Percentiles rank a stretch among this genome's conserved stretches.
These are phyloP conservation scores for Gymnocheta viridis DNA, from an alignment of 2,888 invertebrate genomes.

Conservation along the genomic window DNA sequence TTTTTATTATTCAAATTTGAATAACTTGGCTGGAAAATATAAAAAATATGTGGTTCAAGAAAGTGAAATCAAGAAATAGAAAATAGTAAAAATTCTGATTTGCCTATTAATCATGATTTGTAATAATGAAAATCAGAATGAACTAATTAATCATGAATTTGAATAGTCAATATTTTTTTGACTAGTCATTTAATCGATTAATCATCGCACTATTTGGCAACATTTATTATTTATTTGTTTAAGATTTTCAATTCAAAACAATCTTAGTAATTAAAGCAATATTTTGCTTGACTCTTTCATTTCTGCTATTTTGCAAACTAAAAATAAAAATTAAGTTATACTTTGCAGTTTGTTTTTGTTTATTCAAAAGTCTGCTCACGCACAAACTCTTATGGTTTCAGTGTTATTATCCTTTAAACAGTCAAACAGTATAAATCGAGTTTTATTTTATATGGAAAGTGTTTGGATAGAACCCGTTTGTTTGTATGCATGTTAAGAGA, in stretches of 20 bases:
- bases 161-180: no score
- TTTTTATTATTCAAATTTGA: no score
- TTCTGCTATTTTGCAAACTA: neutral
- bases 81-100: no score
- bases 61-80: no score
- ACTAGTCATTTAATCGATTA: no score
- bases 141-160: no score
- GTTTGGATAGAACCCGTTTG: neutral
- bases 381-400: neutral
- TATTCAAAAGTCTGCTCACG: neutral
- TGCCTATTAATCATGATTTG: no score
- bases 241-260: neutral
- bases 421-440: neutral
- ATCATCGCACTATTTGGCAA: no score
- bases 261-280: neutral
- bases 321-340: conserved; percentile 1
- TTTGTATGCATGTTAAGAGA: neutral
- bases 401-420: neutral
- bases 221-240: neutral
- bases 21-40: no score
- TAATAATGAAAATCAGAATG: no score
- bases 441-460: conserved; percentile 28
- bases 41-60: no score
- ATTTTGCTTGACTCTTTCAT: neutral
- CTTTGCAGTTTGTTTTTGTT: neutral